Evolutionary conservation across 2,113 vertebrate species (phyloP).

Genomic region (Opisthocomus hoazin): DNA sequence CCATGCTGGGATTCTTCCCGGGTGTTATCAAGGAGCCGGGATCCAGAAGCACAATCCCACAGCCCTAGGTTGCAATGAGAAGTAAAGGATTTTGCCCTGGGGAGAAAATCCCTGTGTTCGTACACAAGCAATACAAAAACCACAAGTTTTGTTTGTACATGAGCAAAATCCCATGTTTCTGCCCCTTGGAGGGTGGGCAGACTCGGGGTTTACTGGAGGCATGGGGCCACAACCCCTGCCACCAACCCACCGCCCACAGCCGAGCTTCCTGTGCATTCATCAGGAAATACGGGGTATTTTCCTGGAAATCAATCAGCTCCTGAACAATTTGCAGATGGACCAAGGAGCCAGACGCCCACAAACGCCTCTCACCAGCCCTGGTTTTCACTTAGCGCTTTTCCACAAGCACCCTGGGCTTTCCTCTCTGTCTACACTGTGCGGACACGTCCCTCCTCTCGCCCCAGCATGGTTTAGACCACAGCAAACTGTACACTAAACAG

Average conservation of each 20-base stretch:
- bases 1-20: too few relatives aligned
- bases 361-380: background rate
- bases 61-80: background rate
- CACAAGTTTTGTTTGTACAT: background rate
- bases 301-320: background rate
- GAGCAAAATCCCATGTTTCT: background rate
- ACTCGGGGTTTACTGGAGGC: background rate
- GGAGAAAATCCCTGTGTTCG: background rate
- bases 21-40: background rate
- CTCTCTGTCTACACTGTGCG: rapidly evolving
- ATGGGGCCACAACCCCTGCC: too few relatives aligned
- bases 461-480: background rate
- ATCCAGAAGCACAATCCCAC: background rate
- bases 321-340: background rate
- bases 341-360: background rate
- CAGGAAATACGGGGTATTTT: background rate
- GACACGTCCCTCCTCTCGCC: background rate
- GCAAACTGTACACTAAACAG: background rate
- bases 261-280: background rate
- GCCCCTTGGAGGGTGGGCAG: rapidly evolving
- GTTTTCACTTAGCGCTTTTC: rapidly evolving
- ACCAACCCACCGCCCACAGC: background rate
- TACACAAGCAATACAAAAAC: background rate
- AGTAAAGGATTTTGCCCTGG: background rate
- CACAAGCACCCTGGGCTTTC: rapidly evolving